A percentile compares a stretch with the other conserved stretches of the same genome.
These are phyloP conservation scores for Martes flavigula DNA, from an alignment of 2,797 vertebrate species.

Conservation along the genomic window DNA sequence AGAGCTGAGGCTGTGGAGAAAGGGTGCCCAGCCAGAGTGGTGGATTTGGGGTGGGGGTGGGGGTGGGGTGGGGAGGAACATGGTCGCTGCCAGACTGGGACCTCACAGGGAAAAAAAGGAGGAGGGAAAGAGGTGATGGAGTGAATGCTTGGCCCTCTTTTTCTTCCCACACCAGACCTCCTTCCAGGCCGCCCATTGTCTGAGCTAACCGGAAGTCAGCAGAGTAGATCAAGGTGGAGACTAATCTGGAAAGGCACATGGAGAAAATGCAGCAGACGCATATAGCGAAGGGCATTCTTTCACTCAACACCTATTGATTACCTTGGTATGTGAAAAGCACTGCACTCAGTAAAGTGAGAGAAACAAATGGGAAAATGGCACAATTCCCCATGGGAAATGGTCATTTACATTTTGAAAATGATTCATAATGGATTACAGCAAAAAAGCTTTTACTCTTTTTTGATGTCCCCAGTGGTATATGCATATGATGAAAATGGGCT, in stretches of 20 bases:
- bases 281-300: not conserved
- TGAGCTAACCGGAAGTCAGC: not conserved
- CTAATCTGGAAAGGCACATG: not conserved
- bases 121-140: not conserved
- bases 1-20: not conserved
- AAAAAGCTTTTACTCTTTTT: not conserved
- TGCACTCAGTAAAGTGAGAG: not conserved
- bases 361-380: not conserved
- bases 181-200: not conserved
- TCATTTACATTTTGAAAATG: slow-evolving; percentile 25
- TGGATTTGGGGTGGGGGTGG: not conserved
- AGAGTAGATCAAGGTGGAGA: not conserved
- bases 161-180: not conserved
- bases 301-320: not conserved
- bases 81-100: not conserved
- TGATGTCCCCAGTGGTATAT: not conserved
- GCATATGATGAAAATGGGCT: not conserved
- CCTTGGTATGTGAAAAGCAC: not conserved
- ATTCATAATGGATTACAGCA: not conserved
- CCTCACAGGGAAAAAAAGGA: not conserved
- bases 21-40: not conserved
- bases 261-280: not conserved
- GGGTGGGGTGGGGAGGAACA: not conserved
- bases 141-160: not conserved
- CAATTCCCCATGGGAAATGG: not conserved